A percentile compares a stretch with the other conserved stretches of the same genome.
Conservation (phyloP, 2,797 vertebrate species). For the Eidolon dupreanum region DNA sequence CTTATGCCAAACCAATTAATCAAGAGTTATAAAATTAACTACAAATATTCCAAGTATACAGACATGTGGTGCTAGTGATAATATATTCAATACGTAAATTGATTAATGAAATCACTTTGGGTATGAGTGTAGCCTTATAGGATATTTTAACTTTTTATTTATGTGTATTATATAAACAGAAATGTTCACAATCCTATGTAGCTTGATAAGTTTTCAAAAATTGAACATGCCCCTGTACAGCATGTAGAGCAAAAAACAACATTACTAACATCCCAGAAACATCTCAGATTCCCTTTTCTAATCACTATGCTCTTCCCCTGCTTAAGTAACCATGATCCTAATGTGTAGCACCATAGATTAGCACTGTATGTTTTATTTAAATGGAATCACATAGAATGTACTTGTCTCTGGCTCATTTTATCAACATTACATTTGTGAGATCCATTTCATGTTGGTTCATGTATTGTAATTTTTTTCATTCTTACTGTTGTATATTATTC, state of each 20-base stretch:
- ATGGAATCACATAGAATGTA: background rate
- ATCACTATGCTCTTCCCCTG: background rate
- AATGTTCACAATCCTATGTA: background rate
- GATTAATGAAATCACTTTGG: background rate
- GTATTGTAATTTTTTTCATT: background rate
- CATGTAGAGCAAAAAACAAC: background rate
- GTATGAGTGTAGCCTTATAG: background rate
- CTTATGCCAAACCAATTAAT: background rate
- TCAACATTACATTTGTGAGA: conserved; percentile 12
- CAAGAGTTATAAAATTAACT: background rate
- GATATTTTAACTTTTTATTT: background rate
- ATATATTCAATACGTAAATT: background rate
- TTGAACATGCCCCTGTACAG: background rate
- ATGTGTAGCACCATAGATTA: background rate
- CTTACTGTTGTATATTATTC: background rate
- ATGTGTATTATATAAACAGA: background rate
- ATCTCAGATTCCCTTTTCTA: background rate
- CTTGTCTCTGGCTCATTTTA: background rate
- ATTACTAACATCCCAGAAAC: background rate
- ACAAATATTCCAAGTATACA: background rate
- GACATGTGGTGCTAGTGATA: background rate
- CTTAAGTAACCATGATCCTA: background rate
- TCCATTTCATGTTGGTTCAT: background rate
- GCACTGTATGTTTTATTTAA: background rate
- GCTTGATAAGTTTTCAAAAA: background rate